Evolutionary conservation across 2,797 vertebrate genomes (phyloP).

Genomic region (Ispidina lecontei): DNA sequence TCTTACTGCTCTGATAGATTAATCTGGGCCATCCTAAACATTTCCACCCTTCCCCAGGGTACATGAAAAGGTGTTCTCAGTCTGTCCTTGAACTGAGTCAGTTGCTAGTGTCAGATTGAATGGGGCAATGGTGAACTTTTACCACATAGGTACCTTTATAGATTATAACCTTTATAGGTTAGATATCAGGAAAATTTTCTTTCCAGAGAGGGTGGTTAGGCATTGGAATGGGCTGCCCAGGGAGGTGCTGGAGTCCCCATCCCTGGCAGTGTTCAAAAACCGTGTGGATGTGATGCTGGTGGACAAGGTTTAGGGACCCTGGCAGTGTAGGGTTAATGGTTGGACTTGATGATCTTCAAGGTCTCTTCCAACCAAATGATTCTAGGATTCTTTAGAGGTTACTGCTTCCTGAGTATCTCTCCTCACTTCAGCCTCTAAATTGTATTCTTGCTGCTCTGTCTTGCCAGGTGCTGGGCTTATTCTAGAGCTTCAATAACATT

Average conservation of each 20-base stretch:
- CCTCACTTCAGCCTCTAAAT: background rate
- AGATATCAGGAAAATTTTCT: too few relatives aligned
- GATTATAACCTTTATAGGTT: background rate
- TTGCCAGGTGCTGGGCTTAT: background rate
- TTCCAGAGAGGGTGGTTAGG: too few relatives aligned
- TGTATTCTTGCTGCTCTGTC: background rate
- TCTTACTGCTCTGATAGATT: background rate
- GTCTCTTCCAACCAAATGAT: too few relatives aligned
- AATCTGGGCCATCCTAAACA: background rate
- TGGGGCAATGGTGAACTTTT: background rate
- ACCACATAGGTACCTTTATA: background rate
- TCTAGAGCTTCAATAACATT: background rate
- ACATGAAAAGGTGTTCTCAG: background rate
- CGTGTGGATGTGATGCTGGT: too few relatives aligned
- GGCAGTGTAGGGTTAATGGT: too few relatives aligned
- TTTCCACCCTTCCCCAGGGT: background rate
- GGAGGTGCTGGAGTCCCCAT: too few relatives aligned
- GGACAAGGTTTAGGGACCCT: too few relatives aligned
- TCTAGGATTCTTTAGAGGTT: background rate
- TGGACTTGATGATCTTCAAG: too few relatives aligned
- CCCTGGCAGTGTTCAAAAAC: too few relatives aligned
- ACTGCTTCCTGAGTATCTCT: background rate
- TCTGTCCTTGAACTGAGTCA: background rate
- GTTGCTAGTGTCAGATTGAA: background rate
- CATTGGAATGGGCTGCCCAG: too few relatives aligned